phyloP scores from a whole-genome alignment of 2,888 invertebrate genomes.

The Clepsis dumicolana region DNA sequence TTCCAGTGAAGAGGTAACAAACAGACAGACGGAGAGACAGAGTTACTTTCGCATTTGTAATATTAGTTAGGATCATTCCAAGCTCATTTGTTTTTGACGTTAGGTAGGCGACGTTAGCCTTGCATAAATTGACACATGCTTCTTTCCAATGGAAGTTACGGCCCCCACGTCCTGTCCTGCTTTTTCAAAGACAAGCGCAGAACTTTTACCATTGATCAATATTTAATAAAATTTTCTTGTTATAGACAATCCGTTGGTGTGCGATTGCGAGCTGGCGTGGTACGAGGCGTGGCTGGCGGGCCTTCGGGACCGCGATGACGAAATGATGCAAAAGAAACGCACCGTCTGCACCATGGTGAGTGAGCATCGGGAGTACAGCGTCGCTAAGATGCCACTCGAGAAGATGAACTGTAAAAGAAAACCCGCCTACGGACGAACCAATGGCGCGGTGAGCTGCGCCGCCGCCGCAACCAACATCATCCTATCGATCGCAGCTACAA shows the following conservation, averaged over 20 bases:
- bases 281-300: constrained; percentile 93
- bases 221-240: too few species aligned
- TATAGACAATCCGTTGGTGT: constrained; percentile 94
- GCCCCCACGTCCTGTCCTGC: too few species aligned
- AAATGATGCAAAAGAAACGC: constrained; percentile 95
- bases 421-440: constrained; percentile 75
- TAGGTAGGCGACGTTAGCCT: too few species aligned
- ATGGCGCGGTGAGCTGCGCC: constrained; percentile 52
- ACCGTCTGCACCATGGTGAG: constrained; percentile 93
- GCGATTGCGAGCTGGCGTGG: constrained; percentile 96
- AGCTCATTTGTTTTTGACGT: too few species aligned
- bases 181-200: too few species aligned
- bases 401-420: constrained; percentile 94
- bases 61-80: too few species aligned
- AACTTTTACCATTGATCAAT: too few species aligned
- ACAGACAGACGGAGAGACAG: too few species aligned
- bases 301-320: constrained; percentile 93
- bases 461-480: constrained; percentile 58
- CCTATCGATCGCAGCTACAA: constrained; percentile 64
- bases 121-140: too few species aligned
- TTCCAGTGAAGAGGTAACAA: too few species aligned
- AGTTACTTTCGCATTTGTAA: too few species aligned
- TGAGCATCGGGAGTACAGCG: constrained; percentile 93
- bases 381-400: constrained; percentile 93
- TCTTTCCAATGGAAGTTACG: too few species aligned